A percentile compares a stretch with the other conserved stretches of the same genome.
Evolutionary conservation across 2,888 invertebrate species (phyloP).

Genomic region (Cristatella mucedo): DNA sequence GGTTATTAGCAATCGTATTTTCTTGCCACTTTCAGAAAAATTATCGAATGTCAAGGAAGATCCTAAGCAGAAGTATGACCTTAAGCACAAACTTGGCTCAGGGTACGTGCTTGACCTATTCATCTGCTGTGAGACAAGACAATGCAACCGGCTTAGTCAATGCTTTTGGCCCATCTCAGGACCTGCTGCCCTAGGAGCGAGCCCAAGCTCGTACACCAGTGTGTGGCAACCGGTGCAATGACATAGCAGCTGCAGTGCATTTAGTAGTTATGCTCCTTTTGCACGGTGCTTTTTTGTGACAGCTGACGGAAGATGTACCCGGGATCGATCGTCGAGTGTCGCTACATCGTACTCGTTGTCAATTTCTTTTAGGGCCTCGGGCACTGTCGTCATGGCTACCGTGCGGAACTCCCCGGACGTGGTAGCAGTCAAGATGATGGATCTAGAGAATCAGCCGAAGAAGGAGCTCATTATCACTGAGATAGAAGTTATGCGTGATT

Average conservation of each 20-base stretch:
- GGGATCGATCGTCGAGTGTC: too few species aligned
- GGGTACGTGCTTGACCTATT: conserved; percentile 43
- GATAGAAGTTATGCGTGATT: conserved; percentile 43
- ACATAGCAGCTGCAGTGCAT: too few species aligned
- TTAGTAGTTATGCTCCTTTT: too few species aligned
- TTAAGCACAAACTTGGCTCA: conserved; percentile 68
- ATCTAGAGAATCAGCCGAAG: conserved; percentile 79
- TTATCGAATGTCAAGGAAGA: conserved; percentile 63
- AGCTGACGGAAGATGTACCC: too few species aligned
- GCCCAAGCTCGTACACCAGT: too few species aligned
- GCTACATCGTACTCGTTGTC: background rate
- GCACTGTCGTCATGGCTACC: conserved; percentile 75
- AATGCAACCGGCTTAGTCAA: too few species aligned
- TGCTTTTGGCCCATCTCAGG: too few species aligned
- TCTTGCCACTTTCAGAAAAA: conserved; percentile 40
- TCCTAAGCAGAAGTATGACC: conserved; percentile 62
- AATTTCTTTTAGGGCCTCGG: conserved; percentile 51
- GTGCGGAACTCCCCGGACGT: conserved; percentile 54
- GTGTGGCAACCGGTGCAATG: too few species aligned
- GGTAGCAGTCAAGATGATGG: conserved; percentile 91
- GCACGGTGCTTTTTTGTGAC: too few species aligned
- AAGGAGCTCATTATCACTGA: conserved; percentile 90
- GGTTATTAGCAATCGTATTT: too few species aligned
- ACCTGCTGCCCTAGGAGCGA: too few species aligned
- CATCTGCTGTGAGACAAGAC: too few species aligned